These are phyloP conservation scores for Ephestia elutella DNA, from an alignment of 1,140 invertebrate species.

Conservation along the genomic window DNA sequence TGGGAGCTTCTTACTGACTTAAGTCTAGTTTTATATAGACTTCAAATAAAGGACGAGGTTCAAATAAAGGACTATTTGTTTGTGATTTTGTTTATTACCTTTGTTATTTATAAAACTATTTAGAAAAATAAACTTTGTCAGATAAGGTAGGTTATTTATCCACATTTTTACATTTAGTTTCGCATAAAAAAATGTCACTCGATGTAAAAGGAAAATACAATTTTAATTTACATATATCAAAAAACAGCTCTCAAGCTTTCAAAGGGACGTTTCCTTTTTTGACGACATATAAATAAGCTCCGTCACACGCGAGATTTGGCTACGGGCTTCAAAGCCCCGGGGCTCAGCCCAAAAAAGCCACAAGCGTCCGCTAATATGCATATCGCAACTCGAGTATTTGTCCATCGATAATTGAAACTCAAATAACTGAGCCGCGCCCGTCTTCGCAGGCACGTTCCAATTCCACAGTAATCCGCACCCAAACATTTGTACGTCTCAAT, in stretches of 20 bases:
- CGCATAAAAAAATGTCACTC: too few species aligned
- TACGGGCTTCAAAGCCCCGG: neutral
- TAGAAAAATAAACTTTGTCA: too few species aligned
- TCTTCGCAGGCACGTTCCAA: slow-evolving; percentile 68
- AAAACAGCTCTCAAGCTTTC: neutral
- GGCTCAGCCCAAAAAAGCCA: slow-evolving; percentile 8
- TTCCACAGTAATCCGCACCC: slow-evolving; percentile 63
- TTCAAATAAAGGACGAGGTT: neutral
- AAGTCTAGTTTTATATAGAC: neutral
- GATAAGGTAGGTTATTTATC: too few species aligned
- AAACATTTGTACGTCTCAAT: slow-evolving; percentile 68
- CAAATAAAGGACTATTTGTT: too few species aligned
- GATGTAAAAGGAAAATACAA: too few species aligned
- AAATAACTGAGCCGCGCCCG: slow-evolving; percentile 56
- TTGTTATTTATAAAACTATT: too few species aligned
- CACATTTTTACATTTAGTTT: too few species aligned
- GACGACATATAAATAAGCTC: neutral
- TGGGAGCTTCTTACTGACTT: too few species aligned
- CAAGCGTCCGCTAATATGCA: slow-evolving; percentile 45
- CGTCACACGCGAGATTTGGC: neutral
- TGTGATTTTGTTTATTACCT: too few species aligned
- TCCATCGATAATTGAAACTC: slow-evolving; percentile 65
- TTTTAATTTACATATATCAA: too few species aligned
- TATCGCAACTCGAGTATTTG: slow-evolving; percentile 60
- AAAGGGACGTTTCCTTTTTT: too few species aligned